Evolutionary conservation across 2,888 invertebrate species (phyloP).

Genomic region (Monopis laevigella): DNA sequence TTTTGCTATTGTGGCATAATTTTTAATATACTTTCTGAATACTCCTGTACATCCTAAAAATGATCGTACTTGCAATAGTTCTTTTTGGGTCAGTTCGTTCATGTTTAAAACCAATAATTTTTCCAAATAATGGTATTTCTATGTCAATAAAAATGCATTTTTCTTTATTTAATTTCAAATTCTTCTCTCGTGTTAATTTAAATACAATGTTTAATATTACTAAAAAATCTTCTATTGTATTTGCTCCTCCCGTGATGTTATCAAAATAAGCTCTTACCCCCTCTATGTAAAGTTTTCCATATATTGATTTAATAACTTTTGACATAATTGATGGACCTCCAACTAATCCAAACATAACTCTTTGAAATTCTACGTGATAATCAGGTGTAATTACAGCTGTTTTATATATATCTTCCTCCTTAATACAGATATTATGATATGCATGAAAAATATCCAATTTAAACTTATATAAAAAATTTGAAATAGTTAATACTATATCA

Average conservation of each 20-base stretch:
- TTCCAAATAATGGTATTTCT: slow-evolving; percentile 13
- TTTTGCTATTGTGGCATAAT: slow-evolving; percentile 16
- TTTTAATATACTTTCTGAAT: slow-evolving; percentile 17
- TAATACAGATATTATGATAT: slow-evolving; percentile 10
- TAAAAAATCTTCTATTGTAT: slow-evolving; percentile 2
- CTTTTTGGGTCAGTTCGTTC: slow-evolving; percentile 12
- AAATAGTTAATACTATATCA: slow-evolving; percentile 9
- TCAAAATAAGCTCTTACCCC: slow-evolving; percentile 14
- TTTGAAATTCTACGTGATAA: slow-evolving; percentile 10
- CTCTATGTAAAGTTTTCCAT: slow-evolving; percentile 3
- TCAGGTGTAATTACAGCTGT: slow-evolving; percentile 12
- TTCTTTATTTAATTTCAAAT: slow-evolving; percentile 13
- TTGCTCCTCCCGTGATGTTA: slow-evolving; percentile 12
- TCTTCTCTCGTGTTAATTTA: slow-evolving; percentile 12
- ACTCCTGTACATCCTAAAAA: slow-evolving; percentile 16
- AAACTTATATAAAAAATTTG: slow-evolving; percentile 12
- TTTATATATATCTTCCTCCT: slow-evolving; percentile 10
- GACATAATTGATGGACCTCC: slow-evolving; percentile 14
- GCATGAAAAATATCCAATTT: slow-evolving; percentile 13
- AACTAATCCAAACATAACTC: slow-evolving; percentile 13
- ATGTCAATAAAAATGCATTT: slow-evolving; percentile 13
- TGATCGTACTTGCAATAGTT: slow-evolving; percentile 13
- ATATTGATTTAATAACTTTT: slow-evolving; percentile 12
- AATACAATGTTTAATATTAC: slow-evolving; percentile 10
- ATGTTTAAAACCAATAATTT: slow-evolving; percentile 5